A percentile compares a stretch with the other conserved stretches of the same genome.
phyloP scores from a whole-genome alignment of 2,797 vertebrate species.

The Eremophila alpestris region DNA sequence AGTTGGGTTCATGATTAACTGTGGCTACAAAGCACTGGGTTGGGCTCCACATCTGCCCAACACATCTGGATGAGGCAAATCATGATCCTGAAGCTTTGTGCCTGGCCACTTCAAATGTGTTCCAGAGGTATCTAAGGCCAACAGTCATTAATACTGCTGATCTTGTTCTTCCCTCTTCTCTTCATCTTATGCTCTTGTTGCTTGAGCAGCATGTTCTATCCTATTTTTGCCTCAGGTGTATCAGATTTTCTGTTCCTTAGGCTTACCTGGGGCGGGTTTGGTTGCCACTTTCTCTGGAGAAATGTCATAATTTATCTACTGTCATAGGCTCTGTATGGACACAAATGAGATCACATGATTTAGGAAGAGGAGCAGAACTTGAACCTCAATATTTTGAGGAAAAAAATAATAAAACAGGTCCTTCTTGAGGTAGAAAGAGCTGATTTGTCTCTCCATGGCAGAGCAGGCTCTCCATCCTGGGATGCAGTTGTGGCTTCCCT shows the following conservation, averaged over 20 bases:
- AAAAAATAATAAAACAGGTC: neutral
- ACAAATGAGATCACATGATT: neutral
- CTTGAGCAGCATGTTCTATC: neutral
- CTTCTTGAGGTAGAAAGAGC: neutral
- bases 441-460: neutral
- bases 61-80: neutral
- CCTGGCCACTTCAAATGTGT: neutral
- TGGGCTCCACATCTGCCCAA: neutral
- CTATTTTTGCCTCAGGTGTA: accelerated
- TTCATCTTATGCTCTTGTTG: neutral
- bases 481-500: accelerated
- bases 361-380: neutral
- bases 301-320: neutral
- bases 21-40: neutral
- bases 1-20: neutral
- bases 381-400: neutral
- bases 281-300: neutral
- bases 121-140: neutral
- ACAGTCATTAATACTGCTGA: neutral
- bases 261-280: neutral
- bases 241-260: neutral
- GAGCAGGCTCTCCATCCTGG: neutral
- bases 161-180: neutral
- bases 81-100: neutral
- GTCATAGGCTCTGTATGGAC: accelerated